Percentiles rank a stretch among this genome's conserved stretches.
phyloP scores from a whole-genome alignment of 37 sponge, comb jelly and placozoan genomes.

The Sycon ciliatum region DNA sequence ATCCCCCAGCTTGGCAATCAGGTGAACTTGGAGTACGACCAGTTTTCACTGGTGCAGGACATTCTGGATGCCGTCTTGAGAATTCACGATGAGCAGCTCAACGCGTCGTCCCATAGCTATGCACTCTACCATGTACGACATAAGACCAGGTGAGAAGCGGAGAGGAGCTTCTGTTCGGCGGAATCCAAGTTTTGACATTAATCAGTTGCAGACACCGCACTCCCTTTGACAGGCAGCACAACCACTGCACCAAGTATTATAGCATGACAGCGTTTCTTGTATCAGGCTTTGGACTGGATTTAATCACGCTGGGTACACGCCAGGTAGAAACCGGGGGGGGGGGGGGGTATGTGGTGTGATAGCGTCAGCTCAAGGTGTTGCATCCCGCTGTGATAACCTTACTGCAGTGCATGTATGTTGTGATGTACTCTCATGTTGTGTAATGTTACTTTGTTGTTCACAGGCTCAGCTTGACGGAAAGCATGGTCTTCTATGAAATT shows the following conservation, averaged over 20 bases:
- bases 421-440: not conserved
- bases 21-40: slow-evolving; percentile 72
- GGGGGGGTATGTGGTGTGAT: slow-evolving; percentile 9
- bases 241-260: too few relatives aligned
- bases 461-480: slow-evolving; percentile 50
- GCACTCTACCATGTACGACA: slow-evolving; percentile 63
- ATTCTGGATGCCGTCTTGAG: slow-evolving; percentile 20
- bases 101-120: slow-evolving; percentile 34
- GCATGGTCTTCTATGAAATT: slow-evolving; percentile 55
- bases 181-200: not conserved
- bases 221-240: too few relatives aligned
- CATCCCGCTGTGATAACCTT: too few relatives aligned
- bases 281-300: too few relatives aligned
- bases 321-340: not conserved
- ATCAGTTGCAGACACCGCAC: not conserved
- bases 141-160: slow-evolving; percentile 49
- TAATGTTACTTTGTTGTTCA: not conserved
- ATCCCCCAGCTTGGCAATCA: slow-evolving; percentile 63
- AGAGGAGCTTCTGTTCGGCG: not conserved
- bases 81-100: slow-evolving; percentile 50
- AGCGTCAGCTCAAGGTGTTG: too few relatives aligned
- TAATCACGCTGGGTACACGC: not conserved
- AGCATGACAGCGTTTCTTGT: too few relatives aligned
- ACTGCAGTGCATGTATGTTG: too few relatives aligned
- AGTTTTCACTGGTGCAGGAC: slow-evolving; percentile 66